These are phyloP conservation scores for Columbina picui DNA, from an alignment of 2,113 vertebrate species.

Conservation along the genomic window DNA sequence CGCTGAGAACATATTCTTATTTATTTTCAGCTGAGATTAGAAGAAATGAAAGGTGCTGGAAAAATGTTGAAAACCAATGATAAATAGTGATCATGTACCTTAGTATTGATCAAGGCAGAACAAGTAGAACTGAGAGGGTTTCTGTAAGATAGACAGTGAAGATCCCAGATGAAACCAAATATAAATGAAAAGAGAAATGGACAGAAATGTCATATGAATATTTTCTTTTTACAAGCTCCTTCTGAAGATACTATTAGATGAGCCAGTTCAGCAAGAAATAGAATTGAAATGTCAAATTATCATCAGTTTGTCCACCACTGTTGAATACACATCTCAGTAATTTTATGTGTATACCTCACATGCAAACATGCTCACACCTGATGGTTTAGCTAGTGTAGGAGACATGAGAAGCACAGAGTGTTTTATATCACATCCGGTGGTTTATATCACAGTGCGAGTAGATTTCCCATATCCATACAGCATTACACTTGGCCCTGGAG, in stretches of 20 bases:
- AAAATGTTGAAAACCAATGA: background rate
- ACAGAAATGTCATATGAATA: background rate
- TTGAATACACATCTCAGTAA: background rate
- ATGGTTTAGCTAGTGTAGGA: background rate
- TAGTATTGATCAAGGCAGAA: background rate
- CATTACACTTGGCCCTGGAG: rapidly evolving
- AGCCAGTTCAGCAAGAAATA: background rate
- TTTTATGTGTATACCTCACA: background rate
- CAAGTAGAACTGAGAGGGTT: background rate
- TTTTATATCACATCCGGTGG: background rate
- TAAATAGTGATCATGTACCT: background rate
- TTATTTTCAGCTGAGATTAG: background rate
- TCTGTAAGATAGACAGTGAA: background rate
- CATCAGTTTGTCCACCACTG: background rate
- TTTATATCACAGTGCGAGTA: background rate
- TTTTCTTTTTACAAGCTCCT: background rate
- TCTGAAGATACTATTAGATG: background rate
- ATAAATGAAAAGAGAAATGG: background rate
- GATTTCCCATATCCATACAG: background rate
- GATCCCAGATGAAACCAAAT: background rate
- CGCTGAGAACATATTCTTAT: background rate
- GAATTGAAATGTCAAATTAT: background rate
- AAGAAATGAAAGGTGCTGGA: background rate
- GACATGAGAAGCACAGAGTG: background rate
- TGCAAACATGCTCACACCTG: background rate